These are phyloP conservation scores for Galleria mellonella DNA, from an alignment of 1,140 invertebrate genomes.

Conservation along the genomic window DNA sequence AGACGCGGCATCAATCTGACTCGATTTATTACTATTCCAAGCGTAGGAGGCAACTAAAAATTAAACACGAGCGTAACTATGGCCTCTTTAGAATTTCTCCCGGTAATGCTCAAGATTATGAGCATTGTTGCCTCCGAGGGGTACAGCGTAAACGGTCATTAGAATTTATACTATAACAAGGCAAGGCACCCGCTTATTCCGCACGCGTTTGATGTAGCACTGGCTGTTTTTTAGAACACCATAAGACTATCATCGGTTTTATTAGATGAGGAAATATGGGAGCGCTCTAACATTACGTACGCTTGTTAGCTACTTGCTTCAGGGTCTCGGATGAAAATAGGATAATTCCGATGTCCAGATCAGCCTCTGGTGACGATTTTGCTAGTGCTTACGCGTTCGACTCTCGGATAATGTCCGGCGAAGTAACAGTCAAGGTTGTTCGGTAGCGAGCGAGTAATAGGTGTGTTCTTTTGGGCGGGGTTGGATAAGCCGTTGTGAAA, in stretches of 20 bases:
- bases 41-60: constrained; percentile 63
- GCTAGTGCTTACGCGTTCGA: constrained; percentile 26
- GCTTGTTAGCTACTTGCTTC: constrained; percentile 38
- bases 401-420: constrained; percentile 32
- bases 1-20: constrained; percentile 12
- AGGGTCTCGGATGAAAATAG: constrained; percentile 36
- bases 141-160: constrained; percentile 48
- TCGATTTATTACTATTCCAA: constrained; percentile 45
- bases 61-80: constrained; percentile 57
- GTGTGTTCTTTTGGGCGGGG: constrained; percentile 51
- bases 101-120: constrained; percentile 63
- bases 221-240: constrained; percentile 42
- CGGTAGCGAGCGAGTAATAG: constrained; percentile 58
- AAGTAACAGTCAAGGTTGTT: constrained; percentile 59
- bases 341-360: constrained; percentile 47
- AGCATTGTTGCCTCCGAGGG: constrained; percentile 55
- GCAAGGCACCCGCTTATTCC: constrained; percentile 7
- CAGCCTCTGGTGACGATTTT: constrained; percentile 48
- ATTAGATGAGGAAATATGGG: constrained; percentile 52
- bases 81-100: constrained; percentile 48
- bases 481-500: constrained; percentile 43
- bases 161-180: constrained; percentile 46
- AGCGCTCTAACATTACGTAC: constrained; percentile 32
- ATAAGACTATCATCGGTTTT: constrained; percentile 42
- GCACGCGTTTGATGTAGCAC: constrained; percentile 40